Evolutionary conservation across 2,888 invertebrate genomes (phyloP), one percentile per base, ranked within the genome.

Genomic region (Cosmia trapezina): DNA sequence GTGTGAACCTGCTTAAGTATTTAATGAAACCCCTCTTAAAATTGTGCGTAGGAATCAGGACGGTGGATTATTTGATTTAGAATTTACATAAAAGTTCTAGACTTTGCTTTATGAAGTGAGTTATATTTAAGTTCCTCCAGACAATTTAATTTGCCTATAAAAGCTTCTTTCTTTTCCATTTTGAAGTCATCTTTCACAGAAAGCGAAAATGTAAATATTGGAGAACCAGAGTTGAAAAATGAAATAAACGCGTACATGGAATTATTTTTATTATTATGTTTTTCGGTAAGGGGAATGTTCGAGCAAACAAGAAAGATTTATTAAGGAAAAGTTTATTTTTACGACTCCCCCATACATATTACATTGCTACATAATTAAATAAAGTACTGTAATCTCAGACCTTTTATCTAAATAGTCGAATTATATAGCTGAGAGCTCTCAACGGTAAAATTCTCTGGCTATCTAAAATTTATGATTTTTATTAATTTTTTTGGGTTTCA

Each of bases 291-390:
- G 71, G 66, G 65, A 73, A 70, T 65, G 41, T 63, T 73, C 62
- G 70, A 54, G 17, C 65, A 81, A 76, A 83, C 73, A 78, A 63
- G 28, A 43, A 76, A 81, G 72, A 84, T 76, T 86, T 86, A 83
- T 86, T 81, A 69, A 78, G 86, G 86, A 81, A 81, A 80, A 78
- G 60, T 70, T 61, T 78, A 65, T 70, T 83, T 83, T 76, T 81
- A 73, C 63, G 66, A 72, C 73, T 76, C 51, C 63, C 79, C 73
- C 59, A 62, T 79, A 59, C 68, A 67, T 71, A 81, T 79, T 64
- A 77, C 66, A 76, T 63, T 68, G 53, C 63, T 70, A 73, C 61
- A 57, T 78, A 83, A 85, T 84, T 85, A 76, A 73, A 83, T 83
- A 80, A 84, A 85, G 83, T 77, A 73, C 59, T 70, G 45, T 70